Evolutionary conservation across 2,888 invertebrate species (phyloP).

Genomic region (Glyphotaelius pellucidus): DNA sequence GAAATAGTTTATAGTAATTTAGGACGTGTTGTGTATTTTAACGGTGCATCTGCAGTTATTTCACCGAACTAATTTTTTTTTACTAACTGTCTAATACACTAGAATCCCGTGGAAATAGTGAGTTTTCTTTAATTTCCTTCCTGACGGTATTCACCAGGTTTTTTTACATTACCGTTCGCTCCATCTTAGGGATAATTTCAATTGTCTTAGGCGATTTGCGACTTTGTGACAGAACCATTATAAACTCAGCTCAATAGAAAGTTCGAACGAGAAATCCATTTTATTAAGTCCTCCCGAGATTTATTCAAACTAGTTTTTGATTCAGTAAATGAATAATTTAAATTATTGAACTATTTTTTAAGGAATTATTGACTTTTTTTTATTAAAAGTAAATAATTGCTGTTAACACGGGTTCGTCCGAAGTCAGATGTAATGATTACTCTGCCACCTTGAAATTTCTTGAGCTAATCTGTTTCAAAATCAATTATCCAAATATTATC

Average conservation of each 20-base stretch:
- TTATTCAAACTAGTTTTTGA: background rate
- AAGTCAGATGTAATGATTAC: background rate
- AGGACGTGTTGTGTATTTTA: background rate
- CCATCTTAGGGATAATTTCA: constrained; percentile 13
- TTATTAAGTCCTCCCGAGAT: background rate
- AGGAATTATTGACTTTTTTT: background rate
- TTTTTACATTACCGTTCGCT: background rate
- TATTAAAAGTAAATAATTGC: background rate
- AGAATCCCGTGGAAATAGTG: background rate
- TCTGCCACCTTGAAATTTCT: background rate
- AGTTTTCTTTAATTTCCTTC: background rate
- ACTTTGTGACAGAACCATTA: constrained; percentile 37
- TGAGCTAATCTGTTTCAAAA: background rate
- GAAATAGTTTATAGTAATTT: background rate
- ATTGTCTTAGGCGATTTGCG: constrained; percentile 21
- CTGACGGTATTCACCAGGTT: background rate
- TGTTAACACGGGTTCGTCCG: background rate
- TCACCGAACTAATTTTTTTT: too few species aligned
- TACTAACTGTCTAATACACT: background rate
- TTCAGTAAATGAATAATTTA: background rate
- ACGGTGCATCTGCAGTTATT: background rate
- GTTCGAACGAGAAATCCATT: constrained; percentile 24
- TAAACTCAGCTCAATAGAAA: constrained; percentile 21
- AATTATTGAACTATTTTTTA: background rate
- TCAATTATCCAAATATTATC: background rate